Percentiles rank a stretch among this genome's conserved stretches.
Evolutionary conservation across 30 jellyfish, hydroid and myxozoan genomes (phyloP).

Genomic region (Hydractinia echinata): DNA sequence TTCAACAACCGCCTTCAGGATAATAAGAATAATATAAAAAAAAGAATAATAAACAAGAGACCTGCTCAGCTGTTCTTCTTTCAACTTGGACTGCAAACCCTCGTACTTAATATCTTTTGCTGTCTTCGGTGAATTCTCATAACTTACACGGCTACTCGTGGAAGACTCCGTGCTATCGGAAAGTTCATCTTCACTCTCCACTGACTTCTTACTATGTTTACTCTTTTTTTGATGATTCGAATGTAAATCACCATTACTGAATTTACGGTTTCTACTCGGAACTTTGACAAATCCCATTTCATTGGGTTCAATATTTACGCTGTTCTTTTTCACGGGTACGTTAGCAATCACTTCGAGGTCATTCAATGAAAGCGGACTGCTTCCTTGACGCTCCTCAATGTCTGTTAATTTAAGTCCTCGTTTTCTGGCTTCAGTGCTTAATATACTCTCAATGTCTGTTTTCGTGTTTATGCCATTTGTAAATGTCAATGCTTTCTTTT

Average conservation of each 20-base stretch:
- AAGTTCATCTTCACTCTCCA: conserved; percentile 21
- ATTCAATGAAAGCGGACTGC: conserved; percentile 57
- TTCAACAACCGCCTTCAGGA: too few species aligned
- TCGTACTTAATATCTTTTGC: background rate
- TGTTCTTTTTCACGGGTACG: conserved; percentile 44
- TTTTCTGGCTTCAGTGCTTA: conserved; percentile 67
- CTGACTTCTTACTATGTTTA: background rate
- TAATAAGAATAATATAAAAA: too few species aligned
- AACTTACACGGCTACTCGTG: conserved; percentile 75
- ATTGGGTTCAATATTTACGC: conserved; percentile 44
- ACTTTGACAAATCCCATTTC: conserved; percentile 13
- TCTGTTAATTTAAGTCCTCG: conserved; percentile 74
- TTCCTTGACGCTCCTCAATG: conserved; percentile 28
- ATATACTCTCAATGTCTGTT: conserved; percentile 75
- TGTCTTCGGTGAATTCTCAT: conserved; percentile 83
- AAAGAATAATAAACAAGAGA: background rate
- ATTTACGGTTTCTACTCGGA: background rate
- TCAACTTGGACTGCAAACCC: conserved; percentile 29
- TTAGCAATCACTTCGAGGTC: conserved; percentile 78
- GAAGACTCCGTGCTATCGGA: conserved; percentile 93
- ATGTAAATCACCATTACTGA: conserved; percentile 12
- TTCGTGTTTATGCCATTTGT: conserved; percentile 83
- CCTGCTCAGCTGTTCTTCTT: conserved; percentile 42
- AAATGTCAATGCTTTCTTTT: conserved; percentile 40
- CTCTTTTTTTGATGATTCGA: background rate